Evolutionary conservation across 1,140 invertebrate species (phyloP).

Genomic region (Dendroctonus valens): DNA sequence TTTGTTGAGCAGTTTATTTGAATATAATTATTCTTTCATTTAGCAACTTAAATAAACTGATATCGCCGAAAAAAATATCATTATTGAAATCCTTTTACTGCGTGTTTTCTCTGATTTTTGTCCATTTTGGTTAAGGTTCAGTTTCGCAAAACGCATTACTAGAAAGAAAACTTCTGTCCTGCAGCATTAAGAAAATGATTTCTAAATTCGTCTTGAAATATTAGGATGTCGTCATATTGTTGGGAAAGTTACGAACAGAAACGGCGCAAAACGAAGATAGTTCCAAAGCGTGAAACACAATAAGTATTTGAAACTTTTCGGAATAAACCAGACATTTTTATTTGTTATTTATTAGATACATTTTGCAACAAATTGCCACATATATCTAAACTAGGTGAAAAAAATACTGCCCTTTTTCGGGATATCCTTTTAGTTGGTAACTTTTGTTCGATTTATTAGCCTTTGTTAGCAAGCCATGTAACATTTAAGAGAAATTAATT

Average conservation of each 20-base stretch:
- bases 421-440: too few species aligned
- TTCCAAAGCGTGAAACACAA: constrained; percentile 10
- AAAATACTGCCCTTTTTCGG: too few species aligned
- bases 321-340: constrained; percentile 9
- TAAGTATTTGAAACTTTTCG: constrained; percentile 11
- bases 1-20: too few species aligned
- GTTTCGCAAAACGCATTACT: neutral
- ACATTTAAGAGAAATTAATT: too few species aligned
- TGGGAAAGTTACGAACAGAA: constrained; percentile 1
- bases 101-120: neutral
- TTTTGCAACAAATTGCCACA: neutral
- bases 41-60: too few species aligned
- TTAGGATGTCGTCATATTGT: constrained; percentile 18
- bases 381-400: too few species aligned
- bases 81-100: too few species aligned
- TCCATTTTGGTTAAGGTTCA: too few species aligned
- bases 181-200: constrained; percentile 11
- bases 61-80: too few species aligned
- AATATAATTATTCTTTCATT: too few species aligned
- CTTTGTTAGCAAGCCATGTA: too few species aligned
- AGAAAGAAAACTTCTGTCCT: constrained; percentile 2
- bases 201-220: constrained; percentile 16
- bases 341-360: constrained; percentile 10
- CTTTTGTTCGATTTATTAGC: too few species aligned
- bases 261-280: constrained; percentile 1